Base-by-base conservation (phyloP, 1,140 invertebrate species). In the Lepidurus packardi region DNA sequence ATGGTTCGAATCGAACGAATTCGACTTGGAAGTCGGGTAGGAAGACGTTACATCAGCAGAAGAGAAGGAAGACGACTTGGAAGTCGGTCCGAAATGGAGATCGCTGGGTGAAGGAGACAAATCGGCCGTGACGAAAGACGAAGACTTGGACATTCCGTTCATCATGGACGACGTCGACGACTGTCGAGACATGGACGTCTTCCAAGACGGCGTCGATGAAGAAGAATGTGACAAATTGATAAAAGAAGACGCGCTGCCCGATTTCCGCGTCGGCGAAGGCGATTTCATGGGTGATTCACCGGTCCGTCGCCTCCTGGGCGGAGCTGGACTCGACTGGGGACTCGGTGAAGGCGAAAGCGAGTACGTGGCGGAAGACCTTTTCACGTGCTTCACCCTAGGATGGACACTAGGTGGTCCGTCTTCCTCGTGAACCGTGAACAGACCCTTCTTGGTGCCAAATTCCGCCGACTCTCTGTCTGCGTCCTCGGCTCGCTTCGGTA, bases 251-350 rank as follows among this genome's bases (percentile, higher is more conserved):
- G 53, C 53, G 21, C 53, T 65, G 21, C 16, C 16, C 4, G 13
- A 65, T 65, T 65, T 65, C 53, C 53, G 16, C 21, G 53, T 65
- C 16, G 53, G 53, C 53, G 53, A 65, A 9, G 53, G 53, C 53
- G 53, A 65, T 65, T 65, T 65, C n/a, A 65, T 65, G 53, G 53
- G 53, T 16, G 53, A 65, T 65, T 65, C 53, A 13, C 53, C 53
- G 16, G 53, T 65, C 21, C 53, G 16, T 21, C 53, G 16, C 53
- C 53, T 13, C 53, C 53, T 9, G 8, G 53, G 53, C 13, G 53
- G 53, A 7, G 53, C 53, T 13, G 53, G 53, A 65, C 53, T 65
- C 16, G 53, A 65, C 53, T 65, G 53, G 9, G 53, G 53, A 65
- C 53, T 65, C 53, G 53, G 53, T 65, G 53, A 65, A 65, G 53